Conservation (phyloP, 2,888 invertebrate genomes). For the Acrobasis consociella region DNA sequence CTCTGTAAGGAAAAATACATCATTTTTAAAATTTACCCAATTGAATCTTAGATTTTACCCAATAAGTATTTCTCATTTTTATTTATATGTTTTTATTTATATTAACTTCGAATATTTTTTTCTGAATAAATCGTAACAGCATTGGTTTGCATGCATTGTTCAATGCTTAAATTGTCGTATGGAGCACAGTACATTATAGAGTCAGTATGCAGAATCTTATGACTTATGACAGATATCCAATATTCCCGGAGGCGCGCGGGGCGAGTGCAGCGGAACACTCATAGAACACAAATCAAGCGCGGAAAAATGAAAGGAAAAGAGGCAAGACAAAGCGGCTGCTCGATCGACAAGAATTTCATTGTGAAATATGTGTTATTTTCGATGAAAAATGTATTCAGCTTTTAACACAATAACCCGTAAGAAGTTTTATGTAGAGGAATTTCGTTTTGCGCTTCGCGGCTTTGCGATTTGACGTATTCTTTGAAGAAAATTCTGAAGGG, state of each 20-base stretch:
- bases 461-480: slow-evolving; percentile 26
- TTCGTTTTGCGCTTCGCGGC: slow-evolving; percentile 24
- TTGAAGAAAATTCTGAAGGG: slow-evolving; percentile 20
- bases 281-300: slow-evolving; percentile 70
- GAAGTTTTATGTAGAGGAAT: slow-evolving; percentile 33
- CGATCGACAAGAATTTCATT: slow-evolving; percentile 70
- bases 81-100: too few relatives aligned
- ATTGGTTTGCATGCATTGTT: too few relatives aligned
- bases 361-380: slow-evolving; percentile 72
- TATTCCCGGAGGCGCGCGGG: slow-evolving; percentile 58
- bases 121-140: too few relatives aligned
- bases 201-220: slow-evolving; percentile 64
- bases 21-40: too few relatives aligned
- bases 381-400: slow-evolving; percentile 64
- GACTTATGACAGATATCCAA: slow-evolving; percentile 75
- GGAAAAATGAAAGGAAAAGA: slow-evolving; percentile 60
- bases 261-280: slow-evolving; percentile 64
- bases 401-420: slow-evolving; percentile 59
- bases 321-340: slow-evolving; percentile 66
- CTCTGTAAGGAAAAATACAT: too few relatives aligned
- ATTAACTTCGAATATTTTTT: too few relatives aligned
- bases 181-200: slow-evolving; percentile 57
- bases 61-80: too few relatives aligned
- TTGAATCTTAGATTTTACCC: too few relatives aligned
- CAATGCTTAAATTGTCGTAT: slow-evolving; percentile 36